phyloP scores from a whole-genome alignment of 2,888 invertebrate species.

The Lithophane socia region DNA sequence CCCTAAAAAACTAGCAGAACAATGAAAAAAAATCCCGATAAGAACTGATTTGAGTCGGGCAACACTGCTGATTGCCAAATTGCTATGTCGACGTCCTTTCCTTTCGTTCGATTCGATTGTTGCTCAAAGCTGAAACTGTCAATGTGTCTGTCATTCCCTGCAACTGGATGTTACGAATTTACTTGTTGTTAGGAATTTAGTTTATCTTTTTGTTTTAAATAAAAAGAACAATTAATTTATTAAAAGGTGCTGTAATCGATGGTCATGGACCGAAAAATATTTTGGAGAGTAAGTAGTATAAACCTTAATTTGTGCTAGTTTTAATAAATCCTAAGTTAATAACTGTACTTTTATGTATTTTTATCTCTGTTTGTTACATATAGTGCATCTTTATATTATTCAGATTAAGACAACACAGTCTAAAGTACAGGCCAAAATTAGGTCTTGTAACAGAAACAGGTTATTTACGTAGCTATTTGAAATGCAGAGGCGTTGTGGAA shows the following conservation, averaged over 20 bases:
- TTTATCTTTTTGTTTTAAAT: neutral
- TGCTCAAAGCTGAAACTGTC: no score
- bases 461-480: constrained; percentile 36
- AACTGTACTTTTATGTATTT: constrained; percentile 29
- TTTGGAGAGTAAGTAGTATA: constrained; percentile 69
- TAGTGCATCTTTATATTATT: neutral
- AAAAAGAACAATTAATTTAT: constrained; percentile 17
- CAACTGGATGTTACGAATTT: neutral
- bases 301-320: neutral
- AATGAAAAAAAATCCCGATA: neutral
- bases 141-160: neutral
- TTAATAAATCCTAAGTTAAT: neutral
- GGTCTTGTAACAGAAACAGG: constrained; percentile 37
- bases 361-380: neutral
- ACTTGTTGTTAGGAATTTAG: neutral
- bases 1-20: no score
- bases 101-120: no score
- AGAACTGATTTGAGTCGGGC: neutral
- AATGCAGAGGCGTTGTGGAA: constrained; percentile 42
- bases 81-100: no score
- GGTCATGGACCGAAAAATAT: constrained; percentile 69
- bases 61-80: neutral
- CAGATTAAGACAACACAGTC: neutral
- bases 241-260: constrained; percentile 48
- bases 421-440: constrained; percentile 2